phyloP scores from a whole-genome alignment of 2,888 invertebrate genomes.

The Serripes groenlandicus region DNA sequence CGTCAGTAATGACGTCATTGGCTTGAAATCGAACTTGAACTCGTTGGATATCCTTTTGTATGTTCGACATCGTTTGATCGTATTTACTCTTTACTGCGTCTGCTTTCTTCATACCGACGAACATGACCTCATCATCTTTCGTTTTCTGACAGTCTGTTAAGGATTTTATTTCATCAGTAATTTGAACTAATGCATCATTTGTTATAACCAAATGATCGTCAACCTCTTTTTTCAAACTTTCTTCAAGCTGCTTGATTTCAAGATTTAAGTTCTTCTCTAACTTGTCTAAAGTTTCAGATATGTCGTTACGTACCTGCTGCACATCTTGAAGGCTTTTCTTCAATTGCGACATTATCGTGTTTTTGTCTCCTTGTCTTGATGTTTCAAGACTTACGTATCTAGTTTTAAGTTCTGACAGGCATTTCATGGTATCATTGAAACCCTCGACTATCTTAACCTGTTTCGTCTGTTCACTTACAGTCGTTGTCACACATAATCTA shows the following conservation, averaged over 20 bases:
- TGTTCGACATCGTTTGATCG: background rate
- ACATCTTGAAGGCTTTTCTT: background rate
- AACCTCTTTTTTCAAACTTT: background rate
- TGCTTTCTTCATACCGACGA: constrained; percentile 9
- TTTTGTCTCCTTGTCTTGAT: background rate
- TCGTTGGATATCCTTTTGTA: background rate
- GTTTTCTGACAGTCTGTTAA: background rate
- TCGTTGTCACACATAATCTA: background rate
- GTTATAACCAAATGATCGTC: background rate
- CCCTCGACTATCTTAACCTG: background rate
- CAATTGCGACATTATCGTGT: background rate
- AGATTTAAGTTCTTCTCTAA: background rate
- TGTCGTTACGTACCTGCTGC: background rate
- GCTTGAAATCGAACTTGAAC: background rate
- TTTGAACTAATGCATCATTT: background rate
- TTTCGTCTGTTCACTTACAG: background rate
- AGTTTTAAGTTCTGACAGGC: background rate
- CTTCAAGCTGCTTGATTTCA: background rate
- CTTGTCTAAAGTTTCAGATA: background rate
- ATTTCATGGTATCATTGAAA: background rate
- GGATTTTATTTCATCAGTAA: background rate
- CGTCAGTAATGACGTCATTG: background rate
- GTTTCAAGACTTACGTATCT: background rate
- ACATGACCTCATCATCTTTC: constrained; percentile 12
- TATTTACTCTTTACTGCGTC: background rate